Base-by-base conservation (phyloP, 2,797 vertebrate species). In the Gymnothorax javanicus region DNA sequence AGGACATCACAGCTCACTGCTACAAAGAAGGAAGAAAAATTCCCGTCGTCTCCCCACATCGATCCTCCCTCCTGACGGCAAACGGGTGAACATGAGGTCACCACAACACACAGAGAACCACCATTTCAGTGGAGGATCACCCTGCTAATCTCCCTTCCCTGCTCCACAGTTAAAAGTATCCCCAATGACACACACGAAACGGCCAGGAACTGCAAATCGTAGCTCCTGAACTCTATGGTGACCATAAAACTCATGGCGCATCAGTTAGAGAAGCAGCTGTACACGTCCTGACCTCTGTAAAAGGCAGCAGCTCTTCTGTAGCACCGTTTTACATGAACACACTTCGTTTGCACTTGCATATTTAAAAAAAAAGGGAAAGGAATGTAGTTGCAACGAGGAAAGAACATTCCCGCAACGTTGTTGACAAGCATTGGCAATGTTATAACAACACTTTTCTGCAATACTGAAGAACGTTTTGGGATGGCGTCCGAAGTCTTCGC, bases 1-100 rank as follows among this genome's bases (percentile, higher is more conserved):
- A 60, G 84, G 88, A 86, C 60, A 88, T 87, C 60, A 87, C 82
- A 60, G 85, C 75, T 84, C 12, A 71, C 17, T 54, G 17, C n/a
- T 57, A 43, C 79, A 83, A 84, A 86, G 85, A 59, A 43, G 81
- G 33, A 25, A 57, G 25, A 81, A n/a, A 52, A 57, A 58, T 85
- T 57, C 56, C 71, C 33, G 12, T 69, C 20, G 27, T 50, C 33
- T 20, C 25, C 58, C 15, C 57, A 67, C 23, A 85, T 85, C 33
- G 33, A 43, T 85, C n/a, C 50, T 77, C 71, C 58, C 58, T 43
- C 43, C 85, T 60, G 71, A 85, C 85, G 60, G 85, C 85, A 58
- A 33, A 33, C 52, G 43, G 56, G 71, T 33, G 71, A 52, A 77
- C 54, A 59, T 75, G 69, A 75, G 84, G 84, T 85, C 84, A 85